Evolutionary conservation across 2,797 vertebrate genomes (phyloP).

Genomic region (Galaxias olidus): DNA sequence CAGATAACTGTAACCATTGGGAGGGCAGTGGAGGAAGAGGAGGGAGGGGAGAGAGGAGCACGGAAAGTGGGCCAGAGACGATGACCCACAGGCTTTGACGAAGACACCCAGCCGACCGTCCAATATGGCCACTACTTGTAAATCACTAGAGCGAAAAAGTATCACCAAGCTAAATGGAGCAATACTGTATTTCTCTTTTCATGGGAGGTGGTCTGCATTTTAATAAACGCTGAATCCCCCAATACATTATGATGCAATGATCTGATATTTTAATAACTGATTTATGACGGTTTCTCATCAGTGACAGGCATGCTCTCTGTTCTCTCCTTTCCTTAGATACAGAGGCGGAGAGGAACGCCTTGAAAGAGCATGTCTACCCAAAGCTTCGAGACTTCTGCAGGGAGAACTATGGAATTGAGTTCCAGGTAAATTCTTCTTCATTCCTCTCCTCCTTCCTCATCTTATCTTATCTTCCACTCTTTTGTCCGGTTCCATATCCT

Average conservation of each 20-base stretch:
- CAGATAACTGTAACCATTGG: constrained; percentile 61
- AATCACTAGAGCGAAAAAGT: too few relatives aligned
- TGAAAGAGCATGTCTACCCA: constrained; percentile 95
- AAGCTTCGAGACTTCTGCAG: constrained; percentile 98
- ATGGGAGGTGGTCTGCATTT: too few relatives aligned
- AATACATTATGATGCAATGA: background rate
- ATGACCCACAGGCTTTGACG: constrained; percentile 46
- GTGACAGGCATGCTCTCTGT: too few relatives aligned
- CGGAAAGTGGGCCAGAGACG: constrained; percentile 60
- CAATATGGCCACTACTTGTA: constrained; percentile 31
- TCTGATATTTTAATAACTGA: too few relatives aligned
- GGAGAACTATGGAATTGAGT: constrained; percentile 98
- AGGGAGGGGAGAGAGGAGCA: constrained; percentile 11
- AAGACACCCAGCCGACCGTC: constrained; percentile 41
- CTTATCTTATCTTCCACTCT: background rate
- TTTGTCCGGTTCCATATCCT: background rate
- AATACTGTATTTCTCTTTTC: too few relatives aligned
- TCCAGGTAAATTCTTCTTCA: constrained; percentile 82
- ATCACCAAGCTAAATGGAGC: too few relatives aligned
- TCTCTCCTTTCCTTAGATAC: constrained; percentile 78
- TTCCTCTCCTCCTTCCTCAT: background rate
- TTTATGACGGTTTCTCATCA: too few relatives aligned
- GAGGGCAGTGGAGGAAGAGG: constrained; percentile 41
- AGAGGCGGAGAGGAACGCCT: constrained; percentile 90
- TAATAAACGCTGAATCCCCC: too few relatives aligned